A percentile compares a stretch with the other conserved stretches of the same genome.
These are phyloP conservation scores for Priocnemis perturbator DNA, from an alignment of 2,888 invertebrate genomes.

Conservation along the genomic window DNA sequence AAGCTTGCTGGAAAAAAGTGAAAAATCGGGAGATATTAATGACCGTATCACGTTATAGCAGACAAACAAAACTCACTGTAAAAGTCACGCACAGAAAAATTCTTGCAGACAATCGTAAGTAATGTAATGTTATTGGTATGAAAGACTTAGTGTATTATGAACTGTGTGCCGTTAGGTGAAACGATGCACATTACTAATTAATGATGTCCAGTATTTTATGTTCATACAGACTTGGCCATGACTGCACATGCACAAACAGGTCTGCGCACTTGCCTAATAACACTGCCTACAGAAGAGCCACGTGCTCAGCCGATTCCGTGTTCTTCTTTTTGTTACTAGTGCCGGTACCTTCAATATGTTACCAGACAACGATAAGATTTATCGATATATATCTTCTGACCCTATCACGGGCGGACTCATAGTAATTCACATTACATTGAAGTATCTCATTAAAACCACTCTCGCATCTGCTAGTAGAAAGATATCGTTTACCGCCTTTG, in stretches of 20 bases:
- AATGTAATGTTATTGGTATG: conserved; percentile 28
- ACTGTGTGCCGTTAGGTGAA: conserved; percentile 19
- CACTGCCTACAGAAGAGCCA: conserved; percentile 71
- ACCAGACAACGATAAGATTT: conserved; percentile 44
- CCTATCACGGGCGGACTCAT: neutral
- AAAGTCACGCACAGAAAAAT: conserved; percentile 23
- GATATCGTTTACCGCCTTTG: neutral
- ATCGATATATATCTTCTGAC: conserved; percentile 10
- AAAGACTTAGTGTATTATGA: conserved; percentile 37
- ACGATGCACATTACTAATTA: conserved; percentile 32
- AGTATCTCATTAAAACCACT: neutral
- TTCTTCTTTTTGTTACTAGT: conserved; percentile 65
- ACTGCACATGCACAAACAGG: conserved; percentile 63
- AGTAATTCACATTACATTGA: neutral
- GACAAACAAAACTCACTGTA: conserved; percentile 6
- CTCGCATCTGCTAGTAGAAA: neutral
- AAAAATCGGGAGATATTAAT: too few species aligned
- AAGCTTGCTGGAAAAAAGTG: conserved; percentile 63
- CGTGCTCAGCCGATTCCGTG: conserved; percentile 67
- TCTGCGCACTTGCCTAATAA: conserved; percentile 70
- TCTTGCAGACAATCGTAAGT: conserved; percentile 36
- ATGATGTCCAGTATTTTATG: conserved; percentile 25
- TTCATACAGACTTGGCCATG: conserved; percentile 37
- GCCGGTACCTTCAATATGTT: conserved; percentile 67
- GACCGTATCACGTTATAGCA: too few species aligned